Evolutionary conservation across 2,888 invertebrate genomes (phyloP), one percentile per base, ranked within the genome.

Genomic region (Melangyna quadrimaculata): DNA sequence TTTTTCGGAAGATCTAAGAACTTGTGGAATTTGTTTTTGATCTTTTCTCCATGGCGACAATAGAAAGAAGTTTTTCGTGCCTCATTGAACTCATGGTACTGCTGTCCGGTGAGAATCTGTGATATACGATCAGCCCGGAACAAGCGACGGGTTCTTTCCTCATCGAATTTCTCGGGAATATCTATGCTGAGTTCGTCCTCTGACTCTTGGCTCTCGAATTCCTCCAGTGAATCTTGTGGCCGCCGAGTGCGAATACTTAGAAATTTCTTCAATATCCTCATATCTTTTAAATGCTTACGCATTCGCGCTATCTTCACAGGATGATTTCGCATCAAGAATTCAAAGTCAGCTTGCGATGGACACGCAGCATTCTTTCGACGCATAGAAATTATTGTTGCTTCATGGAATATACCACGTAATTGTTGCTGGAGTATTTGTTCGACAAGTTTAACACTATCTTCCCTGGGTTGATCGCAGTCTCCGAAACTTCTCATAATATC

Each of bases 401-500:
- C 96, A 88, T 94, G 94, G n/a, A 97, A 92, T 90, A 98, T 95
- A 0, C 94, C 94, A 84, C 95, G 94, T 88, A 98, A 93, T 91
- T 98, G 98, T 88, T 96, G 95, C 70, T 96, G 93, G 0, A 97
- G 95, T 74, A 98, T 95, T 87, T 94, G 95, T 92, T 98, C 98
- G 0, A 98, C 95, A 61, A 98, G 92, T 73, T 95, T 94, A 0
- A 98, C 97, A 1, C 98, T 96, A 55, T 96, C 97, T 0, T 95
- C 93, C 51, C 96, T 94, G 0, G 98, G 98, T 83, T 95, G 95
- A 22, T 95, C 94, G 89, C 96, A 96, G 90, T 98, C 98, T 0
- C 98, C 98, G 90, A 98, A 97, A n/a, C 97, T 98, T 88, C 97
- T 96, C 98, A 97, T 96, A 94, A 97, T 97, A 89, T 95, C 94